These are phyloP conservation scores for Percina caprodes DNA, from an alignment of 2,113 vertebrate genomes.

Conservation along the genomic window DNA sequence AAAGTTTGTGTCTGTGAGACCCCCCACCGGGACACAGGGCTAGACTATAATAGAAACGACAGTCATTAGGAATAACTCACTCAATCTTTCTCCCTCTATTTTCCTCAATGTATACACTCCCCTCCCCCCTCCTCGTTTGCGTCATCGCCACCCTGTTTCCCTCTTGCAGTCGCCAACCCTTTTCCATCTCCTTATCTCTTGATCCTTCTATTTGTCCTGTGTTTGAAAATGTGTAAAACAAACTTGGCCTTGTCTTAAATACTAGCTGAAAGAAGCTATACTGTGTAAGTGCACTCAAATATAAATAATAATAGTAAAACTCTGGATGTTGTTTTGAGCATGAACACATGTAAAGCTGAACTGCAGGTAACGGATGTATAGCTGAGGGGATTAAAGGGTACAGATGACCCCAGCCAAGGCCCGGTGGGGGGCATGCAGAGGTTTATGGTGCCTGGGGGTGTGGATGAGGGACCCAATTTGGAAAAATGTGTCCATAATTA, in stretches of 20 bases:
- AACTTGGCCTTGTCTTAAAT: constrained; percentile 21
- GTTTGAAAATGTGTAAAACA: constrained; percentile 3
- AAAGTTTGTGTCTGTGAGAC: constrained; percentile 65
- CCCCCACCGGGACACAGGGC: constrained; percentile 58
- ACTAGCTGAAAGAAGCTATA: not conserved
- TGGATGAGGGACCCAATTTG: too few relatives aligned
- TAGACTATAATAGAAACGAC: constrained; percentile 65
- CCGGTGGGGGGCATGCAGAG: too few relatives aligned
- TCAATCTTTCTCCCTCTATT: constrained; percentile 49
- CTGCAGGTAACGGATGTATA: not conserved
- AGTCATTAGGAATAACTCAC: constrained; percentile 66
- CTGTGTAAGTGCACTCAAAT: not conserved
- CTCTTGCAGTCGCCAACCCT: constrained; percentile 3
- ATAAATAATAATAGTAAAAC: not conserved
- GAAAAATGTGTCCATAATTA: too few relatives aligned
- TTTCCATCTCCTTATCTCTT: constrained; percentile 54
- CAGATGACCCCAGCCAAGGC: too few relatives aligned
- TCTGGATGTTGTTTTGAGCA: constrained; percentile 22
- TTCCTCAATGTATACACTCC: constrained; percentile 24
- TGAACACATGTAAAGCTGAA: not conserved
- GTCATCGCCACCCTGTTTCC: constrained; percentile 21
- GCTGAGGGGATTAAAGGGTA: too few relatives aligned
- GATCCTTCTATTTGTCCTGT: constrained; percentile 55
- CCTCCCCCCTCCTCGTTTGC: constrained; percentile 20
- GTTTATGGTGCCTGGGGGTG: too few relatives aligned